Evolutionary conservation across 2,888 invertebrate genomes (phyloP).

Genomic region (Clusia tigrina): DNA sequence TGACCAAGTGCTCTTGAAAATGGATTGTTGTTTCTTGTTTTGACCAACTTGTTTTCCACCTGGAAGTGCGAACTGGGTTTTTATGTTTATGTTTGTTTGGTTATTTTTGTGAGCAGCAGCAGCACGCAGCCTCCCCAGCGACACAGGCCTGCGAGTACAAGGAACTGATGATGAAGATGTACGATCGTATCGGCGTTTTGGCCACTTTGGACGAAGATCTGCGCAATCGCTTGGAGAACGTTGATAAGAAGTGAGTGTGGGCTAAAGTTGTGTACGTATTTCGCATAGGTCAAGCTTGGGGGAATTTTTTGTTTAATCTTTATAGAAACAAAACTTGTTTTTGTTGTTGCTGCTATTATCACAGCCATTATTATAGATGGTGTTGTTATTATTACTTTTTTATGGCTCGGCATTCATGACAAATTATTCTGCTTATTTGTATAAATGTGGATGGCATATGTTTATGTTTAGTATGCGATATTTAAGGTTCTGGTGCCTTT

Average conservation of each 20-base stretch:
- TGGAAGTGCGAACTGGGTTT: slow-evolving; percentile 3
- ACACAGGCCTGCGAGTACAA: slow-evolving; percentile 41
- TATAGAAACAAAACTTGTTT: no score
- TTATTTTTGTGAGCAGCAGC: neutral
- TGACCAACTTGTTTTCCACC: no score
- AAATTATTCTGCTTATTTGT: no score
- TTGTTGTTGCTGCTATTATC: no score
- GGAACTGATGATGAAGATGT: slow-evolving; percentile 54
- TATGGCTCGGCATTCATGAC: no score
- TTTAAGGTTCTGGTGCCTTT: no score
- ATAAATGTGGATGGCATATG: no score
- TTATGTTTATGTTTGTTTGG: neutral
- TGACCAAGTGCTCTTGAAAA: neutral
- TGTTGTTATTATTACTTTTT: no score
- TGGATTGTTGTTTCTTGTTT: no score
- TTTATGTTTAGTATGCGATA: no score
- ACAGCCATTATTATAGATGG: no score
- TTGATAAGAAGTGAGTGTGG: slow-evolving; percentile 62
- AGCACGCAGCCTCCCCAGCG: slow-evolving; percentile 2
- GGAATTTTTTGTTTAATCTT: neutral
- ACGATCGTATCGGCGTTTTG: slow-evolving; percentile 59
- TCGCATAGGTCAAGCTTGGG: neutral
- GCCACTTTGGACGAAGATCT: slow-evolving; percentile 61
- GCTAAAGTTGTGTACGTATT: slow-evolving; percentile 13
- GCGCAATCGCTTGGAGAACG: slow-evolving; percentile 56